These are phyloP conservation scores for Procambarus clarkii DNA, from an alignment of 1,140 invertebrate species.

Conservation along the genomic window DNA sequence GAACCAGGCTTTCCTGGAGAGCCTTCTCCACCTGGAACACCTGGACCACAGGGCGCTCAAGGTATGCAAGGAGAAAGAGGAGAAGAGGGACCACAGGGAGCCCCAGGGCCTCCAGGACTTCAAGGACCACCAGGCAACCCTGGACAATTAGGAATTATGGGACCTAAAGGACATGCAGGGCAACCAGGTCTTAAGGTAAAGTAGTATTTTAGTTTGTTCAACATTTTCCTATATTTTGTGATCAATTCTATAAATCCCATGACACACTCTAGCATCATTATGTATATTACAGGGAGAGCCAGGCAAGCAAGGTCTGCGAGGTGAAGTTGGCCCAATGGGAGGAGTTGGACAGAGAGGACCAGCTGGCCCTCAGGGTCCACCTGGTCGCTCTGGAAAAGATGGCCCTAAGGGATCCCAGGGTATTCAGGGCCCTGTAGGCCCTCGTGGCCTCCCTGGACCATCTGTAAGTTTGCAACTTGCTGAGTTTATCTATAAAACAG, in stretches of 20 bases:
- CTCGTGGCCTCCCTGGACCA: constrained; percentile 73
- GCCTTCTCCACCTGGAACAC: constrained; percentile 74
- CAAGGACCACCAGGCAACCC: constrained; percentile 74
- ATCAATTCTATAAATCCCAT: too few species aligned
- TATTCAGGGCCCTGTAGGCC: constrained; percentile 74
- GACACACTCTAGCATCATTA: too few species aligned
- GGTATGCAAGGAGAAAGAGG: constrained; percentile 75
- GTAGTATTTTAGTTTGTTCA: background rate
- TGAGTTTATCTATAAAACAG: background rate
- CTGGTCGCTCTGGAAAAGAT: constrained; percentile 74
- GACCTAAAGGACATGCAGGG: constrained; percentile 66
- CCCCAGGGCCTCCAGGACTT: constrained; percentile 73
- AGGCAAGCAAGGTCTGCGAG: constrained; percentile 47
- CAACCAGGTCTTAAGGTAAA: constrained; percentile 51
- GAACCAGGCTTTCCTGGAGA: constrained; percentile 75
- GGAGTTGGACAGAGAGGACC: constrained; percentile 74
- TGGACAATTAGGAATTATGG: constrained; percentile 73
- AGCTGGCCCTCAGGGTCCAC: constrained; percentile 74
- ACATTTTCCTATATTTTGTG: too few species aligned
- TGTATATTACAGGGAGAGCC: constrained; percentile 45
- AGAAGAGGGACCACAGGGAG: constrained; percentile 74
- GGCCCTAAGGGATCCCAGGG: constrained; percentile 75
- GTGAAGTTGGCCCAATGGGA: constrained; percentile 72
- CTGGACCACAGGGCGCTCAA: constrained; percentile 75
- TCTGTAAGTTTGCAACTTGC: constrained; percentile 4